Evolutionary conservation across 2,888 invertebrate genomes (phyloP), one percentile per base, ranked within the genome.

Genomic region (Liposcelis brunnea): DNA sequence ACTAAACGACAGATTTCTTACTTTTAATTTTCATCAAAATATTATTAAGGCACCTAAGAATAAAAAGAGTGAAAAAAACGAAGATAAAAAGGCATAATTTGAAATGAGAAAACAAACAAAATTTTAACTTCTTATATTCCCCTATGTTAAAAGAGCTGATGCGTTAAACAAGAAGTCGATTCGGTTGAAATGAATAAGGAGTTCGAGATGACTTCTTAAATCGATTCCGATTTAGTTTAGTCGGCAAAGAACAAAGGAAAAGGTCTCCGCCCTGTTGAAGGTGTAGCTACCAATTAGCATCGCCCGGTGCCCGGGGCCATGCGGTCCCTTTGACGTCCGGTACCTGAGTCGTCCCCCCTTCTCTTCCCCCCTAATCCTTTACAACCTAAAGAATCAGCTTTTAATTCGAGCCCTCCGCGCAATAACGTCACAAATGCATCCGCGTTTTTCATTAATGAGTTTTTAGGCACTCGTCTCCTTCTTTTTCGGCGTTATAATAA

Each of bases 241-340:
- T 16, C 40, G 40, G 40, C 40, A 7, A n/a, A 21, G 40, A 14
- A 18, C 40, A 40, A 40, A 40, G 40, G 21, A 16, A 14, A 6
- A 19, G 40, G 40, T 40, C 40, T 59, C 65, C 64, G 65, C 62
- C 61, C 57, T 62, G 62, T 63, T 65, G 63, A 63, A 62, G 62
- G 58, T 55, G 57, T 61, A 59, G 61, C 63, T 63, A 64, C 65
- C 65, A 65, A 65, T 65, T 65, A 65, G 65, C 63, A 62, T 60
- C 62, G 62, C 62, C 63, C 65, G 65, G 64, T 63, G 65, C 65
- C 58, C 53, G 55, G 52, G 62, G 65, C 50, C 47, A 50, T 57
- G 59, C 63, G 65, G 63, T 57, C 48, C 51, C 60, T 65, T 65
- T 64, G 64, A 65, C 57, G 26, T 26, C 26, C 26, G 26, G 26